These are phyloP conservation scores for Tenthredo livida DNA, from an alignment of 2,888 invertebrate species.

Conservation along the genomic window DNA sequence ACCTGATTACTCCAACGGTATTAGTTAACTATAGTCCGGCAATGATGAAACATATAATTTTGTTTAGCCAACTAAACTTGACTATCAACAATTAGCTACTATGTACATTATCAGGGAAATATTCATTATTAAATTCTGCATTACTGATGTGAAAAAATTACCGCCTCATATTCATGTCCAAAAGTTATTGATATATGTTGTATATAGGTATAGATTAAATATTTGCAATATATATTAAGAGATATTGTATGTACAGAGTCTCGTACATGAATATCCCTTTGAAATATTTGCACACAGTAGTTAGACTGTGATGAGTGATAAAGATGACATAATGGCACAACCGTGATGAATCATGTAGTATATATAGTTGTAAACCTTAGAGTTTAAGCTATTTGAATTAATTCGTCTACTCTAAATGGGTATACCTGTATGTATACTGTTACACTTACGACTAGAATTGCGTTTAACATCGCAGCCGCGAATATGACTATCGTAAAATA, in stretches of 20 bases:
- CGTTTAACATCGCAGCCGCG: background rate
- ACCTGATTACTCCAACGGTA: conserved; percentile 34
- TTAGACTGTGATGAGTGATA: conserved; percentile 28
- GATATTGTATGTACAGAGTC: background rate
- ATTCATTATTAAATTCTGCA: background rate
- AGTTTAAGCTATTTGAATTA: conserved; percentile 12
- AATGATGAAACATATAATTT: conserved; percentile 22
- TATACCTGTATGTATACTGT: background rate
- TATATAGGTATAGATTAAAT: background rate
- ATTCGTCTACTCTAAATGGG: background rate
- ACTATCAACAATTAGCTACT: background rate
- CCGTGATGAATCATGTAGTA: conserved; percentile 12
- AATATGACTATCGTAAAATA: no score
- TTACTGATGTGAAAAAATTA: background rate
- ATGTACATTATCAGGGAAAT: background rate
- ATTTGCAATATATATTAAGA: background rate
- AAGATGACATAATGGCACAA: background rate
- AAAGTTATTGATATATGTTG: background rate
- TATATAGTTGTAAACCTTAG: background rate
- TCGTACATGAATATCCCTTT: background rate
- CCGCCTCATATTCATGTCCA: background rate
- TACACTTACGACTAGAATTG: background rate
- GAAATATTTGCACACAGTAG: conserved; percentile 11
- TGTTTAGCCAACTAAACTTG: conserved; percentile 12
- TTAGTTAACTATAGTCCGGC: conserved; percentile 31